These are phyloP conservation scores for Aphelinus atriplicis DNA, from an alignment of 1,140 invertebrate species.

Conservation along the genomic window DNA sequence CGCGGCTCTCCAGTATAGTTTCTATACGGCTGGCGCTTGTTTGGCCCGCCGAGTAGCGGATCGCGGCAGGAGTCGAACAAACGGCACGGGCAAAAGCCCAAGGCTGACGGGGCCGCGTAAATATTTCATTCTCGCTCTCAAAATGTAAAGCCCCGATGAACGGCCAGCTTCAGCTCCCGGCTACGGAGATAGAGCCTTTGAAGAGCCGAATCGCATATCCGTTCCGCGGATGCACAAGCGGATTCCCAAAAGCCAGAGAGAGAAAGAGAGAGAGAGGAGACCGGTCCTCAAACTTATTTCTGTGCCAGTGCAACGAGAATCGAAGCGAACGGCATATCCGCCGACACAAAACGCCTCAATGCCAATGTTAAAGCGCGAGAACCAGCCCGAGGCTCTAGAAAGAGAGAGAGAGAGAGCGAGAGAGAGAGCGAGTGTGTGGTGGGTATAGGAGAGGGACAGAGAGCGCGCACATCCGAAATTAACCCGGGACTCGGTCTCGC, in stretches of 20 bases:
- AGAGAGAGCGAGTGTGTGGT: too few species aligned
- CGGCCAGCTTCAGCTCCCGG: background rate
- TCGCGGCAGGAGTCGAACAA: too few species aligned
- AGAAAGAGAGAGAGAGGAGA: background rate
- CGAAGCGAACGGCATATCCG: conserved; percentile 2
- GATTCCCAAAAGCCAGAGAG: background rate
- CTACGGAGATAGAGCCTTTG: conserved; percentile 6
- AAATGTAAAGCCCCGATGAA: background rate
- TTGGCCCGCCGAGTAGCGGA: too few species aligned
- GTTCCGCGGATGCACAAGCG: background rate
- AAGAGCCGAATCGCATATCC: background rate
- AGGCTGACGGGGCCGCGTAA: background rate
- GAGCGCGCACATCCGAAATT: conserved; percentile 23
- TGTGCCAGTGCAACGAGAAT: conserved; percentile 13
- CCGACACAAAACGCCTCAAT: conserved; percentile 19
- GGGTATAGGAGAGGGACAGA: too few species aligned
- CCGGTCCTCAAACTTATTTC: conserved; percentile 23
- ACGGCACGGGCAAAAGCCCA: too few species aligned
- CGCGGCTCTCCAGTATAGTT: too few species aligned
- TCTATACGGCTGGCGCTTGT: too few species aligned
- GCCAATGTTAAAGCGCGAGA: conserved; percentile 27
- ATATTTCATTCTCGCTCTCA: conserved; percentile 26
- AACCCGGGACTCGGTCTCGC: conserved; percentile 4
- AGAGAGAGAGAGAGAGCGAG: too few species aligned
- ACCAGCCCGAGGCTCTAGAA: background rate